These are phyloP conservation scores for Chlorops oryzae DNA, from an alignment of 1,140 invertebrate genomes.

Conservation along the genomic window DNA sequence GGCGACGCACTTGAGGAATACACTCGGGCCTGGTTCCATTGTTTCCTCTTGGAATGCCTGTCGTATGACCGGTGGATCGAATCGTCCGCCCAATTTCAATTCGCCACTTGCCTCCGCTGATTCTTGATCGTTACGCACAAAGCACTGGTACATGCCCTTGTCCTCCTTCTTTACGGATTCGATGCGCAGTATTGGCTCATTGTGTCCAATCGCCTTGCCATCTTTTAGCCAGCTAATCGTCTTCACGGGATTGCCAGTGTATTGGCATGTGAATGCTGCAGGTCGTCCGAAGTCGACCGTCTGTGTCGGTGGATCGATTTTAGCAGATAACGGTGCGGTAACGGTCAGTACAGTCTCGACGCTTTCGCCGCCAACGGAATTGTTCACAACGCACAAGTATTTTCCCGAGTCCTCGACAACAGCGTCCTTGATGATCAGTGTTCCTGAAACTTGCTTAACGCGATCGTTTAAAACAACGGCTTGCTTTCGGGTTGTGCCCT, in stretches of 20 bases:
- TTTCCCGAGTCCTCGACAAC: conserved; percentile 88
- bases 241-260: conserved; percentile 83
- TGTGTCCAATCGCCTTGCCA: conserved; percentile 72
- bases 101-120: conserved; percentile 87
- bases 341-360: conserved; percentile 89
- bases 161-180: conserved; percentile 89
- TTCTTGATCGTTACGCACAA: conserved; percentile 89
- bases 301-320: conserved; percentile 83
- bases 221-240: conserved; percentile 90
- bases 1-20: conserved; percentile 74
- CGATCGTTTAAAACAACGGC: conserved; percentile 78
- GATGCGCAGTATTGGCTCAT: conserved; percentile 74
- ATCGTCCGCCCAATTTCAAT: conserved; percentile 86
- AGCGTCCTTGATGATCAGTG: conserved; percentile 83
- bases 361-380: conserved; percentile 86
- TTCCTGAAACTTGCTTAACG: conserved; percentile 89
- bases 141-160: conserved; percentile 97
- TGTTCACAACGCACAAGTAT: conserved; percentile 90
- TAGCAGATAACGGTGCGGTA: conserved; percentile 78
- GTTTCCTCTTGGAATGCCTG: conserved; percentile 82
- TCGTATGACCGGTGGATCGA: conserved; percentile 81
- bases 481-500: conserved; percentile 74
- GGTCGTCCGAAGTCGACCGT: conserved; percentile 88
- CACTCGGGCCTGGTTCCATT: conserved; percentile 76
- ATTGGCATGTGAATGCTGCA: conserved; percentile 82